Percentiles rank a stretch among this genome's conserved stretches.
Evolutionary conservation across 2,113 vertebrate genomes (phyloP).

Genomic region (Polyodon spathula): DNA sequence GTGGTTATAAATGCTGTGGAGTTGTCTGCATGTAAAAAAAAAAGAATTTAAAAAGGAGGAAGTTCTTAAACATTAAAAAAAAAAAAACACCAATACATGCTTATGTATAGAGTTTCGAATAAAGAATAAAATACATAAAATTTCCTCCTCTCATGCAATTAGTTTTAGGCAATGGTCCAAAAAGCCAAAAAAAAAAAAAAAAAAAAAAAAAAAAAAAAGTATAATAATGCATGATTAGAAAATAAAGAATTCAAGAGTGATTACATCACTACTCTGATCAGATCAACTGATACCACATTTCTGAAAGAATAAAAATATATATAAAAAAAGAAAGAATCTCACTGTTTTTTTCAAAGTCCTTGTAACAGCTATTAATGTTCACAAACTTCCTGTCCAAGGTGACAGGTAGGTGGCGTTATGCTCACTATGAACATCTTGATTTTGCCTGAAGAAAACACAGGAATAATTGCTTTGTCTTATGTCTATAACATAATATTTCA

Average conservation of each 20-base stretch:
- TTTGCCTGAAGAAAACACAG: not conserved
- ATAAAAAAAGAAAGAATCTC: conserved; percentile 32
- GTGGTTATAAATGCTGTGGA: too few relatives aligned
- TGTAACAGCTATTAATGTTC: conserved; percentile 12
- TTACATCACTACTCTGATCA: conserved; percentile 38
- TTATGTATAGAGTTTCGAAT: conserved; percentile 14
- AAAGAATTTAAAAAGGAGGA: conserved; percentile 27
- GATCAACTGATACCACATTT: conserved; percentile 60
- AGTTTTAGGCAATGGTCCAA: conserved; percentile 24
- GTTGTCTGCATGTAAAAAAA: conserved; percentile 24
- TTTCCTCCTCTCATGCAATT: conserved; percentile 16
- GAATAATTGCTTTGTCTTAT: conserved; percentile 9
- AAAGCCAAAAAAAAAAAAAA: conserved; percentile 14
- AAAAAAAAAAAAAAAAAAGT: conserved; percentile 15
- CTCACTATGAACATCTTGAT: not conserved
- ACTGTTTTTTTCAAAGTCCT: conserved; percentile 16
- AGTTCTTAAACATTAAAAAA: conserved; percentile 9
- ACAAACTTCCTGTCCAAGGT: not conserved
- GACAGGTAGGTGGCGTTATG: conserved; percentile 2
- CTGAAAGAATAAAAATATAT: conserved; percentile 34
- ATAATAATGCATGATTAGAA: conserved; percentile 14
- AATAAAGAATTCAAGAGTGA: too few relatives aligned
- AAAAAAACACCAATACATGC: too few relatives aligned
- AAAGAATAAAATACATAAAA: conserved; percentile 17
- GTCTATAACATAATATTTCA: conserved; percentile 42